Conservation (phyloP, 2,797 vertebrate genomes). For the Loriculus beryllinus region DNA sequence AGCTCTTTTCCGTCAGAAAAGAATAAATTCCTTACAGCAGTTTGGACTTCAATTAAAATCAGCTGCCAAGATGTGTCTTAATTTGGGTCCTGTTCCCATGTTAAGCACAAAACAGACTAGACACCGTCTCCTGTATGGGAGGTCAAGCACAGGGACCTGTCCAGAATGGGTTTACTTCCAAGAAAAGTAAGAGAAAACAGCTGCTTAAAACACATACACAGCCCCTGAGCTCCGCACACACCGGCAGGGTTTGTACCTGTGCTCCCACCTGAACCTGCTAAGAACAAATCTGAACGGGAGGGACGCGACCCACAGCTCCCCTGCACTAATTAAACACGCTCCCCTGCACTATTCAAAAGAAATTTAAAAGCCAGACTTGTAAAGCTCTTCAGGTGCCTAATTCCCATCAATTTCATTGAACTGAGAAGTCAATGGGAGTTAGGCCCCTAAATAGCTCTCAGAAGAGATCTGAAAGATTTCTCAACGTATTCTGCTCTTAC, state of each 20-base stretch:
- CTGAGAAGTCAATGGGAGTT: not conserved
- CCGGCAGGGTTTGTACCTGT: not conserved
- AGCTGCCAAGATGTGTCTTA: not conserved
- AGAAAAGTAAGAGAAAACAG: not conserved
- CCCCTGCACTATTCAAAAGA: not conserved
- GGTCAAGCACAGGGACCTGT: not conserved
- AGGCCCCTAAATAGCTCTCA: not conserved
- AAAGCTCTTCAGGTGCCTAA: not conserved
- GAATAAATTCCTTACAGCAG: not conserved
- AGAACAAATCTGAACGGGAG: not conserved
- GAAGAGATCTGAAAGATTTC: not conserved
- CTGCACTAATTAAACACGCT: not conserved
- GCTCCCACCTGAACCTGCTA: not conserved
- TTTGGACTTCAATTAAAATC: not conserved
- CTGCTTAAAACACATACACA: not conserved
- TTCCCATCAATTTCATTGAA: not conserved
- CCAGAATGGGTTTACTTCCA: not conserved
- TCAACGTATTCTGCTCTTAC: not conserved
- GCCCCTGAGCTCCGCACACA: not conserved
- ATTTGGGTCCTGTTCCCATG: not conserved
- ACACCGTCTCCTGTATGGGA: not conserved
- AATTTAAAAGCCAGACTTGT: not conserved
- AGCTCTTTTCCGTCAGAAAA: not conserved
- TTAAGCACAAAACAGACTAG: not conserved
- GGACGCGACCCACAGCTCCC: accelerated